Evolutionary conservation across 2,113 vertebrate species (phyloP).

Genomic region (Acanthochromis polyacanthus): DNA sequence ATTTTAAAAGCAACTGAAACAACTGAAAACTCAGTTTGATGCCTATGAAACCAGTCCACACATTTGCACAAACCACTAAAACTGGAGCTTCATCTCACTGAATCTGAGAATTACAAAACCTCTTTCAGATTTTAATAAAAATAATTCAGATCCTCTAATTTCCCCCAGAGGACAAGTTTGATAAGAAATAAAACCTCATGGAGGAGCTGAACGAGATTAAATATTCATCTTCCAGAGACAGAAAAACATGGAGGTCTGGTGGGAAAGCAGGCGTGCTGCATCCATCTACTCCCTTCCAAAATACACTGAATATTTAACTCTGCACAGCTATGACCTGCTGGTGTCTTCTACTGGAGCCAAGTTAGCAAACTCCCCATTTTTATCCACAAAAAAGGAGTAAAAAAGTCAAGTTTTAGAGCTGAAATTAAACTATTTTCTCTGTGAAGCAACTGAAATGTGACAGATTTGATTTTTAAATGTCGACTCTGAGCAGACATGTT

Average conservation of each 20-base stretch:
- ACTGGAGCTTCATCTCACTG: not conserved
- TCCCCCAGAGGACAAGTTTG: not conserved
- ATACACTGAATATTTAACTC: conserved; percentile 68
- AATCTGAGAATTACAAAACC: not conserved
- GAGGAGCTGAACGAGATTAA: conserved; percentile 45
- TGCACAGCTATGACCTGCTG: conserved; percentile 59
- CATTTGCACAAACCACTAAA: not conserved
- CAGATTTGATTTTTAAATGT: not conserved
- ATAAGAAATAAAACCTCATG: not conserved
- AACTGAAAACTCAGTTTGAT: no score
- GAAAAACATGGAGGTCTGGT: conserved; percentile 36
- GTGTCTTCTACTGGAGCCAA: conserved; percentile 49
- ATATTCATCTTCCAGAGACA: conserved; percentile 52
- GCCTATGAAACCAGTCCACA: no score
- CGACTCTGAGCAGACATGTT: not conserved
- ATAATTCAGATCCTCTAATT: conserved; percentile 2
- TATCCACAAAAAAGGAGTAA: not conserved
- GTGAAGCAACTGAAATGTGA: not conserved
- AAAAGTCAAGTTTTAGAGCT: not conserved
- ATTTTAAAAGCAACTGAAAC: no score
- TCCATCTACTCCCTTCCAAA: conserved; percentile 58
- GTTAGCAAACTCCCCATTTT: conserved; percentile 45
- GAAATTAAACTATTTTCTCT: not conserved
- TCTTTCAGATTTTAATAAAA: not conserved
- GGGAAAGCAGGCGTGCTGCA: conserved; percentile 43